phyloP scores from a whole-genome alignment of 92 coral and sea anemone species.

The Phymanthus crucifer region DNA sequence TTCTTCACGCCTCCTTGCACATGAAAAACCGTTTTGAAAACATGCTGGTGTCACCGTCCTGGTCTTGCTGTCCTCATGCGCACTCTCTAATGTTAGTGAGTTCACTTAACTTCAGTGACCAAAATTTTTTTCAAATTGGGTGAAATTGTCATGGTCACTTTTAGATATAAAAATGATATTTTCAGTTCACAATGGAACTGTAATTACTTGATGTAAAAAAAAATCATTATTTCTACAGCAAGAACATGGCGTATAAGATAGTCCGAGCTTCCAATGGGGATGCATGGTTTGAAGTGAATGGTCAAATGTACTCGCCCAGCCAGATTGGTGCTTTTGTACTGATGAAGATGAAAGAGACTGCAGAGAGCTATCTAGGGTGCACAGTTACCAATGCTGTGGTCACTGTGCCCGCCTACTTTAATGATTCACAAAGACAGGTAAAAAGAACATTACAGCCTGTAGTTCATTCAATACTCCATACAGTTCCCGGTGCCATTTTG shows the following conservation, averaged over 20 bases:
- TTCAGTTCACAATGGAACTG: neutral
- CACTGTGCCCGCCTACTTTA: constrained; percentile 94
- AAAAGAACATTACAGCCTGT: no score
- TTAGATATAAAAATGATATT: no score
- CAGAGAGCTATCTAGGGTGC: constrained; percentile 80
- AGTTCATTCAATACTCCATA: no score
- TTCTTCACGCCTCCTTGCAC: no score
- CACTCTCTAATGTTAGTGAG: no score
- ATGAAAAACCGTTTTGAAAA: no score
- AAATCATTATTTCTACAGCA: constrained; percentile 32
- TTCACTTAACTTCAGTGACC: no score
- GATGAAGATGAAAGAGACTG: constrained; percentile 94
- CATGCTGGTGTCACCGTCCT: no score
- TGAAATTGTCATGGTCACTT: neutral
- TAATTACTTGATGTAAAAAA: neutral
- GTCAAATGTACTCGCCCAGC: constrained; percentile 92
- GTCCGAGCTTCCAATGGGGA: constrained; percentile 92
- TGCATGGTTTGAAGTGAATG: constrained; percentile 96
- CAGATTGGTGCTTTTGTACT: constrained; percentile 95
- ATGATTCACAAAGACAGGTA: constrained; percentile 98
- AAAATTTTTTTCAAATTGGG: no score
- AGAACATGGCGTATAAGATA: constrained; percentile 71
- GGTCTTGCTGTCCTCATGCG: no score
- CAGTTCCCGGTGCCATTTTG: no score
- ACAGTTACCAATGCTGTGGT: constrained; percentile 88